A percentile compares a stretch with the other conserved stretches of the same genome.
Conservation (phyloP, 2,888 invertebrate genomes). For the Meloe dianella region DNA sequence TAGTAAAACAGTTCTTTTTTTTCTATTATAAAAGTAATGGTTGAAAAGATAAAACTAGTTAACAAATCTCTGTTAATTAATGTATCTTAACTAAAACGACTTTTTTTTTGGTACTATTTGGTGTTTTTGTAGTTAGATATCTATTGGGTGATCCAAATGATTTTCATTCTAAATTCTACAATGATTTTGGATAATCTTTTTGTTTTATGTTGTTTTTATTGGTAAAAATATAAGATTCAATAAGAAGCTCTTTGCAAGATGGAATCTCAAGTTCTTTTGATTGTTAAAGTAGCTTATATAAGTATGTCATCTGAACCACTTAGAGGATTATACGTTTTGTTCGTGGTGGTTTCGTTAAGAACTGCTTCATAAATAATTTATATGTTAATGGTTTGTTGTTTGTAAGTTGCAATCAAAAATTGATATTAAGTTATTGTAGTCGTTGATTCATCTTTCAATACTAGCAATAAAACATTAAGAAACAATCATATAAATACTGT, state of each 20-base stretch:
- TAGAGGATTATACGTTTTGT: conserved; percentile 15
- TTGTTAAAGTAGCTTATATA: conserved; percentile 14
- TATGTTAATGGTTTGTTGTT: conserved; percentile 26
- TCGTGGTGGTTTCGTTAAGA: conserved; percentile 20
- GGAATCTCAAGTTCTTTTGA: not conserved
- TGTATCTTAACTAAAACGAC: too few species aligned
- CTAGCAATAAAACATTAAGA: not conserved
- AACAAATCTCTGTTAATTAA: not conserved
- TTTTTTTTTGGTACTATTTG: too few species aligned
- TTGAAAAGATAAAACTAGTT: not conserved
- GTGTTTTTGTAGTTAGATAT: not conserved
- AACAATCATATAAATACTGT: not conserved
- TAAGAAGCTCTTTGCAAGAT: conserved; percentile 7
- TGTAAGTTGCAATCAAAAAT: conserved; percentile 1
- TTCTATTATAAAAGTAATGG: not conserved
- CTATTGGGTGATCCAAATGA: not conserved
- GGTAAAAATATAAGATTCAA: not conserved
- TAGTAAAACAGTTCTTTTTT: not conserved
- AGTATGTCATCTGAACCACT: conserved; percentile 18
- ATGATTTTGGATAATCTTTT: not conserved
- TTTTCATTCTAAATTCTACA: not conserved
- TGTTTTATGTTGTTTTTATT: not conserved
- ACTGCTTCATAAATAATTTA: conserved; percentile 29
- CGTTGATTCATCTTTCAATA: not conserved
- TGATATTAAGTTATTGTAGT: not conserved